Evolutionary conservation across 2,888 invertebrate genomes (phyloP).

Genomic region (Gortyna flavago): DNA sequence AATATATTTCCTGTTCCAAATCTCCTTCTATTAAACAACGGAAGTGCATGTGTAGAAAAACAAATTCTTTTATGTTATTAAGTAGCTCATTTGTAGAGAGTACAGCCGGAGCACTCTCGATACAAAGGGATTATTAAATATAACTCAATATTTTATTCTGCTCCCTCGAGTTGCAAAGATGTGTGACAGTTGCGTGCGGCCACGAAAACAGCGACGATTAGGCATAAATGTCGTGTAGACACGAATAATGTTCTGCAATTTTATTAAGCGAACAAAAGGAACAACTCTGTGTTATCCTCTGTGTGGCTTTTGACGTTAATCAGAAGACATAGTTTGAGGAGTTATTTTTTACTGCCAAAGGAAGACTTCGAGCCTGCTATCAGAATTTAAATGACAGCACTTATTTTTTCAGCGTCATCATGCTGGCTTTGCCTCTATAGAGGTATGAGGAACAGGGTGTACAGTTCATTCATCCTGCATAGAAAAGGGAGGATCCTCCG

Average conservation of each 20-base stretch:
- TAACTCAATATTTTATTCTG: constrained; percentile 59
- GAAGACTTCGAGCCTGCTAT: background rate
- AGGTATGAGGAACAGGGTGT: background rate
- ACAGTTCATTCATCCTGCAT: background rate
- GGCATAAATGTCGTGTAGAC: background rate
- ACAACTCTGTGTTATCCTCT: background rate
- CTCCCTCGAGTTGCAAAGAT: constrained; percentile 55
- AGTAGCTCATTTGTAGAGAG: constrained; percentile 54
- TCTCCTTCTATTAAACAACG: background rate
- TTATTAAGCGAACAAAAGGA: too few relatives aligned
- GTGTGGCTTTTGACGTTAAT: background rate
- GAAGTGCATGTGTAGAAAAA: constrained; percentile 19
- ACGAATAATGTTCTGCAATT: too few relatives aligned
- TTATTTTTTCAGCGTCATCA: background rate
- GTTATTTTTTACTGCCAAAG: background rate
- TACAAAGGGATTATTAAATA: constrained; percentile 62
- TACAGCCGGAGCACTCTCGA: constrained; percentile 51
- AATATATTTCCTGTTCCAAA: background rate
- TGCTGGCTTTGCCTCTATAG: background rate
- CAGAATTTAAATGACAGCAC: too few relatives aligned
- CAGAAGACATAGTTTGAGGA: background rate
- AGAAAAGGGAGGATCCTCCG: background rate
- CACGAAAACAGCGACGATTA: background rate
- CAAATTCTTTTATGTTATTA: constrained; percentile 44
- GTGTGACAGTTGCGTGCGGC: constrained; percentile 57